A percentile compares a stretch with the other conserved stretches of the same genome.
Conservation (phyloP, 2,797 vertebrate genomes). For the Xenentodon cancila region DNA sequence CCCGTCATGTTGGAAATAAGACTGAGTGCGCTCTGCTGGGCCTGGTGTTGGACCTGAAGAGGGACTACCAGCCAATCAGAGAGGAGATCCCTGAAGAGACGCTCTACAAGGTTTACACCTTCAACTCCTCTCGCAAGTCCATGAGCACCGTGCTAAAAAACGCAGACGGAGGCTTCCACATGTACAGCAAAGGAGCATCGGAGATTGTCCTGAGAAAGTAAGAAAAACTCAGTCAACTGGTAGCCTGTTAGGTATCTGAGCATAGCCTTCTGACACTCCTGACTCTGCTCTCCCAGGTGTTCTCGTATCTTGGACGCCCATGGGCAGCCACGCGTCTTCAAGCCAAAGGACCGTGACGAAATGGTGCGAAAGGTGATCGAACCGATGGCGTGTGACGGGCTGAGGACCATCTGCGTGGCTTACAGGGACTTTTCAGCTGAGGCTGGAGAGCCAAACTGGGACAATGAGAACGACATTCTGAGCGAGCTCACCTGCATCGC, state of each 20-base stretch:
- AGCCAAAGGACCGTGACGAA: conserved; percentile 91
- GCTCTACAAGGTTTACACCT: conserved; percentile 97
- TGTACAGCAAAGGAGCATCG: conserved; percentile 99
- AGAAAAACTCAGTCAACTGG: conserved; percentile 13
- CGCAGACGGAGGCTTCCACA: conserved; percentile 86
- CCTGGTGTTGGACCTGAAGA: conserved; percentile 90
- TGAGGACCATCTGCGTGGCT: conserved; percentile 95
- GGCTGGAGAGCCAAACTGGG: conserved; percentile 89
- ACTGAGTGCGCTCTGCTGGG: conserved; percentile 95
- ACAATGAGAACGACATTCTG: conserved; percentile 90
- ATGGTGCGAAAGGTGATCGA: conserved; percentile 95
- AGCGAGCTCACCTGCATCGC: conserved; percentile 90
- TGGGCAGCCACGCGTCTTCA: conserved; percentile 85
- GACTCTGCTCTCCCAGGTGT: conserved; percentile 80
- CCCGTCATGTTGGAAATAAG: conserved; percentile 97
- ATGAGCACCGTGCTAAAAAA: conserved; percentile 96
- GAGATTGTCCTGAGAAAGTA: conserved; percentile 97
- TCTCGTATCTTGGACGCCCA: conserved; percentile 88
- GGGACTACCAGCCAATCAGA: conserved; percentile 93
- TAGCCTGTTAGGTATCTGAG: no score
- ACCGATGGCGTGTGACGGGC: conserved; percentile 95
- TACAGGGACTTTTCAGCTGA: conserved; percentile 89
- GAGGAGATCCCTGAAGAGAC: conserved; percentile 94
- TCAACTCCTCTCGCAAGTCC: conserved; percentile 96
- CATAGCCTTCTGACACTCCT: no score